Conservation (phyloP, 2,797 vertebrate species). For the Tachyglossus aculeatus region DNA sequence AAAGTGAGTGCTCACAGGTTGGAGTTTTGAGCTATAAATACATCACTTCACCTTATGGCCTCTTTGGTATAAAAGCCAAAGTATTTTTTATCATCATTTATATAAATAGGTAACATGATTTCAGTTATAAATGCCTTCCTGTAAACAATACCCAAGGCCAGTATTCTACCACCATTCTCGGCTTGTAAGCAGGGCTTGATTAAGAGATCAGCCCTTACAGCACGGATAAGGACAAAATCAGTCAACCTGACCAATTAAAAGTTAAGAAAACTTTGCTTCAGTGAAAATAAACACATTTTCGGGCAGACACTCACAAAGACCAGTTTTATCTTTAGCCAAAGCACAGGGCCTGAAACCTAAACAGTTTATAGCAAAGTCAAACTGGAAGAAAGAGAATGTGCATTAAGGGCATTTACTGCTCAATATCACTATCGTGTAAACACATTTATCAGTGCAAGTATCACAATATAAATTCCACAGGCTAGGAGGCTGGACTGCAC, state of each 20-base stretch:
- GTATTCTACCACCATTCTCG: conserved; percentile 4
- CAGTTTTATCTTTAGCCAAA: conserved; percentile 56
- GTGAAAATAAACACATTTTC: conserved; percentile 59
- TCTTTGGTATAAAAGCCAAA: background rate
- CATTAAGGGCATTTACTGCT: conserved; percentile 41
- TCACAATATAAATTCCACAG: conserved; percentile 45
- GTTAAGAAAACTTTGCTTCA: conserved; percentile 41
- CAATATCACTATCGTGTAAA: conserved; percentile 29
- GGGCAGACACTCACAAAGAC: conserved; percentile 49
- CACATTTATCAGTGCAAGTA: conserved; percentile 49
- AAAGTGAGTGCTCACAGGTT: background rate
- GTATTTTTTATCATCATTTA: conserved; percentile 22
- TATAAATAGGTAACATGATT: conserved; percentile 6
- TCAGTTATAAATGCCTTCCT: conserved; percentile 26
- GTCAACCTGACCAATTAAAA: conserved; percentile 44
- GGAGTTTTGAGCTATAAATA: conserved; percentile 10
- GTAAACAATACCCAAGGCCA: conserved; percentile 33
- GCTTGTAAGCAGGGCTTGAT: conserved; percentile 28
- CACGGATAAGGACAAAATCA: conserved; percentile 45
- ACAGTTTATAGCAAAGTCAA: conserved; percentile 54
- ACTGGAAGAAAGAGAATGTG: conserved; percentile 25
- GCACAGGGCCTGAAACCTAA: conserved; percentile 43
- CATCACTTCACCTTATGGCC: conserved; percentile 9
- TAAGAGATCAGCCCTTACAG: conserved; percentile 45
- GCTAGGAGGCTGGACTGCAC: conserved; percentile 7